phyloP scores from a whole-genome alignment of 1,140 invertebrate species.

The Diploscapter pachys region DNA sequence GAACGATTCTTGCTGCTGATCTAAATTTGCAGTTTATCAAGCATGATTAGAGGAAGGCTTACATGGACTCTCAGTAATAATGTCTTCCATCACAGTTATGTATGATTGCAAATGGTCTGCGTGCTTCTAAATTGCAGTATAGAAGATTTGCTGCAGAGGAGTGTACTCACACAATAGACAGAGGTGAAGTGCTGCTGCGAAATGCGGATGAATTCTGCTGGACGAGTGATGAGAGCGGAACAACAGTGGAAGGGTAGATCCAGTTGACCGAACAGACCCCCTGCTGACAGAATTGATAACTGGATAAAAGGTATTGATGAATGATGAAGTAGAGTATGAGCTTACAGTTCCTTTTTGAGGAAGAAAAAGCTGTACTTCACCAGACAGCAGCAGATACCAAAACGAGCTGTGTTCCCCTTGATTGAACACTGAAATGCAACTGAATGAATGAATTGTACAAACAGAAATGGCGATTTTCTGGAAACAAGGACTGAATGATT shows the following conservation, averaged over 20 bases:
- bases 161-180: slow-evolving; percentile 45
- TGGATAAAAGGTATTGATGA: not conserved
- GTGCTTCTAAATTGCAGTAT: slow-evolving; percentile 47
- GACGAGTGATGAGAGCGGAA: slow-evolving; percentile 46
- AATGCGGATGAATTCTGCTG: slow-evolving; percentile 51
- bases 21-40: too few species aligned
- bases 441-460: too few species aligned
- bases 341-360: slow-evolving; percentile 3
- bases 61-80: slow-evolving; percentile 42
- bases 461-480: too few species aligned
- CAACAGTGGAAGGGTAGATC: slow-evolving; percentile 42
- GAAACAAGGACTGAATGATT: too few species aligned
- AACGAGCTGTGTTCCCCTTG: slow-evolving; percentile 41
- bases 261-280: slow-evolving; percentile 50
- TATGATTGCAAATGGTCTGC: slow-evolving; percentile 52
- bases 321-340: not conserved
- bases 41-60: not conserved
- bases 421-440: slow-evolving; percentile 49
- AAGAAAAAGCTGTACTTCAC: slow-evolving; percentile 53
- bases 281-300: slow-evolving; percentile 28
- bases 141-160: not conserved
- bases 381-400: slow-evolving; percentile 54
- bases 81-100: slow-evolving; percentile 54
- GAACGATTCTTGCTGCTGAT: too few species aligned
- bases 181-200: slow-evolving; percentile 47